Evolutionary conservation across 2,888 invertebrate genomes (phyloP).

Genomic region (Anoncus sp.): DNA sequence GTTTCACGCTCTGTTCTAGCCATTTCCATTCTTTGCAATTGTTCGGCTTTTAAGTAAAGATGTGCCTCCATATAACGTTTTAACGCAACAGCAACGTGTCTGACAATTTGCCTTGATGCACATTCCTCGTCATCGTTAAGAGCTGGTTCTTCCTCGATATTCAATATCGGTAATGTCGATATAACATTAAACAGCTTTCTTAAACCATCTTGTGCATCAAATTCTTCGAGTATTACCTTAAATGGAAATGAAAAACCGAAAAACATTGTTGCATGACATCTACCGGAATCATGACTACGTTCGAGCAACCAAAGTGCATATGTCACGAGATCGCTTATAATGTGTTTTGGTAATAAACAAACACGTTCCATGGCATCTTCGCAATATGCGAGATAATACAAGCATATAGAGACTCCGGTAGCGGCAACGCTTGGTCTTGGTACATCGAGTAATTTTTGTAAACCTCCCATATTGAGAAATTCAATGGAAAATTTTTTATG

Average conservation of each 20-base stretch:
- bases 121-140: conserved; percentile 95
- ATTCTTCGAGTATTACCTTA: conserved; percentile 95
- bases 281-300: conserved; percentile 98
- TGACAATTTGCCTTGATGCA: conserved; percentile 94
- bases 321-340: conserved; percentile 91
- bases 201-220: conserved; percentile 97
- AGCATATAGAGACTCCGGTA: conserved; percentile 97
- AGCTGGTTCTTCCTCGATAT: conserved; percentile 86
- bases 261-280: conserved; percentile 99
- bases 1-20: conserved; percentile 79
- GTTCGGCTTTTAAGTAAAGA: conserved; percentile 91
- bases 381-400: conserved; percentile 98
- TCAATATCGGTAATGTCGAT: conserved; percentile 93
- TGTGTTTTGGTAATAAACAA: conserved; percentile 92
- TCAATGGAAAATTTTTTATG: conserved; percentile 99
- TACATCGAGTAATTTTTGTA: conserved; percentile 94
- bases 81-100: conserved; percentile 95
- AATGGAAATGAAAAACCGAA: conserved; percentile 98
- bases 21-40: conserved; percentile 86
- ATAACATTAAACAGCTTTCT: conserved; percentile 97
- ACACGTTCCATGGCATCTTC: conserved; percentile 99
- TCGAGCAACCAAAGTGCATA: conserved; percentile 98
- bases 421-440: conserved; percentile 97
- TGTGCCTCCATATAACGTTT: conserved; percentile 97
- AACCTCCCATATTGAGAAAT: conserved; percentile 94